Conservation (phyloP, 2,888 invertebrate genomes). For the Agrotis clavis region DNA sequence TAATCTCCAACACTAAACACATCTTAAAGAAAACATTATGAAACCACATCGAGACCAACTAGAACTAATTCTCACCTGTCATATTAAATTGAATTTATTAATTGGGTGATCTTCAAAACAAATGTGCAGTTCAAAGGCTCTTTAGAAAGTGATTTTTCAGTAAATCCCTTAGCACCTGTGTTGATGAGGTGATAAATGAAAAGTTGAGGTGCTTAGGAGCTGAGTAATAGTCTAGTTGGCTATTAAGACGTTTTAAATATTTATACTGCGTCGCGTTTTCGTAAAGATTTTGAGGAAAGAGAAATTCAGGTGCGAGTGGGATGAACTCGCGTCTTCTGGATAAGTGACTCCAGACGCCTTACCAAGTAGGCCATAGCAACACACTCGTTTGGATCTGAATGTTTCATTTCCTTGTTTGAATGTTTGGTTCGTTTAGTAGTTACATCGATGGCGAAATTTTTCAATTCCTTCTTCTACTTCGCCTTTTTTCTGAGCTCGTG, state of each 20-base stretch:
- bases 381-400: too few relatives aligned
- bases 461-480: too few relatives aligned
- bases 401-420: too few relatives aligned
- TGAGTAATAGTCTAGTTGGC: conserved; percentile 32
- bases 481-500: too few relatives aligned
- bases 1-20: conserved; percentile 25
- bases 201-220: conserved; percentile 28
- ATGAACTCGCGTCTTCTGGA: too few relatives aligned
- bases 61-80: conserved; percentile 45
- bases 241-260: conserved; percentile 17
- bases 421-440: too few relatives aligned
- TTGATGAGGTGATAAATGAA: conserved; percentile 50
- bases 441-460: too few relatives aligned
- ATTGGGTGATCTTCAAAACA: conserved; percentile 54
- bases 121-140: conserved; percentile 33
- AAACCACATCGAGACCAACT: conserved; percentile 32
- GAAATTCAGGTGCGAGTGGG: too few relatives aligned
- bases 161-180: conserved; percentile 54
- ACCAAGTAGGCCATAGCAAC: too few relatives aligned
- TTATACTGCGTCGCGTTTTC: too few relatives aligned
- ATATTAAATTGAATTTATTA: conserved; percentile 59
- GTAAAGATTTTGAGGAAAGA: too few relatives aligned
- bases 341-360: too few relatives aligned
- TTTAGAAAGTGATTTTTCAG: conserved; percentile 38
- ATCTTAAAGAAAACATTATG: conserved; percentile 50